Evolutionary conservation across 1,140 invertebrate genomes (phyloP).

Genomic region (Dryas iulia): DNA sequence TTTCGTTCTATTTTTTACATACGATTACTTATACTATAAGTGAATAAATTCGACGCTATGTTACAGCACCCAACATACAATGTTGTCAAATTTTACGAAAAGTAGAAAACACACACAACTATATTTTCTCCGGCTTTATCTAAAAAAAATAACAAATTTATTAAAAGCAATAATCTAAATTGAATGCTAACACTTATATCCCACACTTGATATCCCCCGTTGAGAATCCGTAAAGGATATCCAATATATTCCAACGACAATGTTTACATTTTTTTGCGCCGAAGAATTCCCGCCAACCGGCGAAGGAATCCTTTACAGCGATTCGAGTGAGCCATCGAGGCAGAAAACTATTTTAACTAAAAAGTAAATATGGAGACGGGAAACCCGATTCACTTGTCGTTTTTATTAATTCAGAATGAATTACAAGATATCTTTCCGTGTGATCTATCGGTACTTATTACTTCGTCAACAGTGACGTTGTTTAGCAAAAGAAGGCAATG

Average conservation of each 20-base stretch:
- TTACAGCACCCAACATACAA: no score
- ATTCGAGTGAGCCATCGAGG: conserved; percentile 24
- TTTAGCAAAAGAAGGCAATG: background rate
- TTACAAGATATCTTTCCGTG: conserved; percentile 19
- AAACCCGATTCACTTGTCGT: conserved; percentile 27
- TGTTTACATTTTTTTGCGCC: conserved; percentile 21
- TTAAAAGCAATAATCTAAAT: background rate
- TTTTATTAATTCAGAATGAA: conserved; percentile 21
- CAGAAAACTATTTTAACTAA: conserved; percentile 25
- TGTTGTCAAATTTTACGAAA: no score
- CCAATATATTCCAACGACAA: conserved; percentile 20
- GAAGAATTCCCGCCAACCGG: conserved; percentile 9
- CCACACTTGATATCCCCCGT: background rate
- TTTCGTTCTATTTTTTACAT: no score
- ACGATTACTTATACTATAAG: no score
- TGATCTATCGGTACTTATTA: conserved; percentile 18
- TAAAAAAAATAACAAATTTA: no score
- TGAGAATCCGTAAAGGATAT: background rate
- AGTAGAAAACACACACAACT: no score
- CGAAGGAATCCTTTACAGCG: conserved; percentile 26
- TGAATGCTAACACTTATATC: background rate
- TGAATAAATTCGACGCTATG: no score
- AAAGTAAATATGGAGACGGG: conserved; percentile 23
- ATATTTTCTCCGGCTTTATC: no score
- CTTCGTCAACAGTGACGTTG: background rate